phyloP scores from a whole-genome alignment of 2,113 vertebrate species.

The Panthera tigris region DNA sequence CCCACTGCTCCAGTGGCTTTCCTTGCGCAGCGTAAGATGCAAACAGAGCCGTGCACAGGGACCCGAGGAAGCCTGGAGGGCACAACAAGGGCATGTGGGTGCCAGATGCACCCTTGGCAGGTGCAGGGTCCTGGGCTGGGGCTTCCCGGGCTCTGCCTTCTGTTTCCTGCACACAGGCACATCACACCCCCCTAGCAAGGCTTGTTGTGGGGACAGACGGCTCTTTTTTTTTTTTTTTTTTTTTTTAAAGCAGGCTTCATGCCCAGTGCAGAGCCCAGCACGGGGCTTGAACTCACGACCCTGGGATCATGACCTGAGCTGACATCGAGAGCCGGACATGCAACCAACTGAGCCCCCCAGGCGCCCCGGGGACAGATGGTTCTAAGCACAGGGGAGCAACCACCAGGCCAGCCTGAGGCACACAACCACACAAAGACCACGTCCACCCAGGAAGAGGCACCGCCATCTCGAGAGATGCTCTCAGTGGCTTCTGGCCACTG shows the following conservation, averaged over 20 bases:
- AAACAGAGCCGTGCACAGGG: conserved; percentile 94
- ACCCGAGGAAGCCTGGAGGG: conserved; percentile 93
- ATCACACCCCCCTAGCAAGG: background rate
- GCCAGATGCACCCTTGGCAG: too few species aligned
- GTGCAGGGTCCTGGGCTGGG: too few species aligned
- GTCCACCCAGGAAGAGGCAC: background rate
- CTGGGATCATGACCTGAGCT: too few species aligned
- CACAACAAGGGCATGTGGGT: too few species aligned
- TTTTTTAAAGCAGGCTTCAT: too few species aligned
- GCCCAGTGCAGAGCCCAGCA: too few species aligned
- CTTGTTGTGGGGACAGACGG: background rate
- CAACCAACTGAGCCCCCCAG: too few species aligned
- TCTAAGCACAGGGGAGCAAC: background rate
- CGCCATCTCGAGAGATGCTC: background rate
- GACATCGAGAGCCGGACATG: too few species aligned
- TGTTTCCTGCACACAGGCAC: background rate
- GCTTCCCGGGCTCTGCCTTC: background rate
- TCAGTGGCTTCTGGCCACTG: background rate
- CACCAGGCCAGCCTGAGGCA: background rate
- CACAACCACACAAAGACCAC: too few species aligned
- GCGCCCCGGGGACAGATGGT: background rate
- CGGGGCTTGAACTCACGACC: too few species aligned
- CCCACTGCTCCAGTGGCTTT: conserved; percentile 92
- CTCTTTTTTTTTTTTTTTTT: background rate
- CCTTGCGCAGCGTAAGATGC: conserved; percentile 94